Base-by-base conservation (phyloP, 2,797 vertebrate genomes). In the Etheostoma nigrum region DNA sequence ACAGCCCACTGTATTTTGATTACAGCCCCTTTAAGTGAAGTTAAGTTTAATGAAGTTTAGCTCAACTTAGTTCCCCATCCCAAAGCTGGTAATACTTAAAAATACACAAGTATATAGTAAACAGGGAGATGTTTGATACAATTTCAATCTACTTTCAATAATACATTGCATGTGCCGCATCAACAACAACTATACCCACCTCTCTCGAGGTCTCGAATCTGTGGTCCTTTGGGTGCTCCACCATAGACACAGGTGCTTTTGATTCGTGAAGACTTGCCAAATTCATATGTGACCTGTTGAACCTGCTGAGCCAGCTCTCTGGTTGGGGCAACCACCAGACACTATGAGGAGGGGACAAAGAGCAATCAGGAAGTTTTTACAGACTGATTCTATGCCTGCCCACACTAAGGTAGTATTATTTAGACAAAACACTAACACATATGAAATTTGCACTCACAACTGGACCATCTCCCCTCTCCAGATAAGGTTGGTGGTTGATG, bases 241-340 rank as follows among this genome's bases (percentile, higher is more conserved):
- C 98, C 98, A 19, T 99, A 99, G 65, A 99, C 97, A 75, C 98
- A 99, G 62, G 98, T 99, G 89, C 97, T 99, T 95, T 99, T 99
- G 91, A 99, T 92, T 44, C 97, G 96, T 25, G 98, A 99, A 59
- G 96, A 96, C 71, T 98, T 99, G 62, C 98, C 98, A 21, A 98
- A 99, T 23, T 98, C 98, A 67, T 93, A 96, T 19, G 98, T 96
- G 15, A 99, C 98, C 85, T 98, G 97, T 83, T 99, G 98, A 9
- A 99, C 98, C 84, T 99, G 98, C 93, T 99, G 98, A 36, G 98
- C 98, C 91, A 99, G 86, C 88, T 99, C 98, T 93, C 98, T 96
- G 19, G 98, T 99, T 16, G 98, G 98, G 63, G 98, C 98, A 60
- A 99, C 91, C 63, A 99, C 98, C 77, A 99, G 94, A 86, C 97